phyloP scores from a whole-genome alignment of 2,888 invertebrate species.

The Zygogramma bicolorata region DNA sequence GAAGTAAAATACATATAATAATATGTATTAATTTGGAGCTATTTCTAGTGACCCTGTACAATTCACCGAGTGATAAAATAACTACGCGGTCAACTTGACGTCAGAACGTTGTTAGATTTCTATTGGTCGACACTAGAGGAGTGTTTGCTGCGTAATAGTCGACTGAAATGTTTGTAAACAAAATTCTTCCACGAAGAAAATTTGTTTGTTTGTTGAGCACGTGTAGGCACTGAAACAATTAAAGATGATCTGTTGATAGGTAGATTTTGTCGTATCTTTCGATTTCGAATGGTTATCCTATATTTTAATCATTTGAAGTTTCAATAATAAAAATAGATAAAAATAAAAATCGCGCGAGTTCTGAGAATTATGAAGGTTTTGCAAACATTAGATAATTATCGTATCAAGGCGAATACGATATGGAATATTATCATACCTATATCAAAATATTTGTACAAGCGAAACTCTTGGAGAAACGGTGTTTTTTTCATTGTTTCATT shows the following conservation, averaged over 20 bases:
- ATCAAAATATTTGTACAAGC: no score
- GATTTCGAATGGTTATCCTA: neutral
- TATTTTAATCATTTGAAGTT: neutral
- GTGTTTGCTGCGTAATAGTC: neutral
- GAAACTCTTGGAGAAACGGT: no score
- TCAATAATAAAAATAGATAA: neutral
- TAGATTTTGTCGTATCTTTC: neutral
- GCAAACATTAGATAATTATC: neutral
- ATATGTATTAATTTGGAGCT: no score
- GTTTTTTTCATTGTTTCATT: no score
- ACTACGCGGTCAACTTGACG: neutral
- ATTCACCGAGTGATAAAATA: neutral
- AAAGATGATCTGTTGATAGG: no score
- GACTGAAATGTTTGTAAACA: slow-evolving; percentile 6
- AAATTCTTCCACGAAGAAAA: neutral
- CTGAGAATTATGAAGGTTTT: neutral
- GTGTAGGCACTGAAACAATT: no score
- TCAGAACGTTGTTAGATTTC: neutral
- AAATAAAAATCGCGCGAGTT: neutral
- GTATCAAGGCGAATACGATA: no score
- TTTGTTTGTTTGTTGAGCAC: neutral
- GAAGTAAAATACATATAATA: no score
- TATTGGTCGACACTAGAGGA: neutral
- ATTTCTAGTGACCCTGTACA: slow-evolving; percentile 6
- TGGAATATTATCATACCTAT: no score